Evolutionary conservation across 2,113 vertebrate genomes (phyloP).

Genomic region (Corythornis cristatus): DNA sequence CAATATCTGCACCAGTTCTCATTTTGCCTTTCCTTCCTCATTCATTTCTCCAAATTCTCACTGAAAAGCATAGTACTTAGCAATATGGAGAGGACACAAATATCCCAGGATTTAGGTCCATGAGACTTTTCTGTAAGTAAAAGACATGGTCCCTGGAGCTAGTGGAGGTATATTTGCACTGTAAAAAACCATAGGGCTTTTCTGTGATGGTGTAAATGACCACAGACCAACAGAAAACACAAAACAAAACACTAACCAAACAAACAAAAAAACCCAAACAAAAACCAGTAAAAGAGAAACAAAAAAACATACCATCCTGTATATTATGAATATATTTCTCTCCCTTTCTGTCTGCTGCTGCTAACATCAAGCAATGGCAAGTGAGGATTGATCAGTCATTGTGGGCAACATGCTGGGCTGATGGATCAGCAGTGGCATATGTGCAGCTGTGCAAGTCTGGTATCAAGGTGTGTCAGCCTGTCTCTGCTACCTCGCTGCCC

Average conservation of each 20-base stretch:
- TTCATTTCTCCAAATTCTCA: neutral
- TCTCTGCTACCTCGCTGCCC: neutral
- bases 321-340: neutral
- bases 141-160: neutral
- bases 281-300: neutral
- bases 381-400: constrained; percentile 42
- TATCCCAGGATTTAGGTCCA: neutral
- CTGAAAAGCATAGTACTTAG: neutral
- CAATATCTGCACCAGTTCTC: neutral
- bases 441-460: constrained; percentile 67
- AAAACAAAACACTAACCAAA: neutral
- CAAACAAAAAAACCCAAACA: neutral
- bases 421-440: constrained; percentile 57
- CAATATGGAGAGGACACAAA: neutral
- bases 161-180: neutral
- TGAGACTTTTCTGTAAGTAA: neutral
- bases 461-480: constrained; percentile 52
- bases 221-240: neutral
- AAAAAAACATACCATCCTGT: neutral
- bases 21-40: neutral
- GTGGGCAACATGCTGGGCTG: constrained; percentile 40
- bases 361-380: constrained; percentile 19
- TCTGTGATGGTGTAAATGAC: neutral
- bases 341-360: neutral
- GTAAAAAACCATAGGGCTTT: neutral